Percentiles rank a stretch among this genome's conserved stretches.
Conservation (phyloP, 2,888 invertebrate species). For the Cerastis leucographa region DNA sequence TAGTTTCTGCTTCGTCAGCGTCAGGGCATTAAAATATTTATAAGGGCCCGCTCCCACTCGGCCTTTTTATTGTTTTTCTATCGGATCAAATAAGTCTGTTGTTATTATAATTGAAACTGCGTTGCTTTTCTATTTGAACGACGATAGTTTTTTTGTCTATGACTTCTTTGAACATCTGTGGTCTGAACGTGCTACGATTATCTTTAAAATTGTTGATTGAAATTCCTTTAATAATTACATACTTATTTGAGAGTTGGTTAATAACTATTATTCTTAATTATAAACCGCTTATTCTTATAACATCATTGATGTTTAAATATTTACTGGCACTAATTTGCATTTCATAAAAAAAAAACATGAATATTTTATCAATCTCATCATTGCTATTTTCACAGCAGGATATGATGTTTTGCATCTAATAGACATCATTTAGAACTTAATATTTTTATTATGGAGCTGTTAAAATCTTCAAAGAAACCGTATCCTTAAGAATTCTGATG, state of each 20-base stretch:
- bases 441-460: constrained; percentile 27
- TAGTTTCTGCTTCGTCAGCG: constrained; percentile 76
- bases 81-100: constrained; percentile 52
- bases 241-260: constrained; percentile 1
- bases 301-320: constrained; percentile 1
- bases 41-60: constrained; percentile 67
- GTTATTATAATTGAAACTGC: constrained; percentile 60
- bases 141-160: neutral
- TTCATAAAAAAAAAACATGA: constrained; percentile 18
- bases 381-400: constrained; percentile 52
- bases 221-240: constrained; percentile 4
- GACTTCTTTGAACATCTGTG: constrained; percentile 27
- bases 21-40: constrained; percentile 82
- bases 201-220: constrained; percentile 9
- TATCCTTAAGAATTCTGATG: constrained; percentile 2
- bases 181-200: constrained; percentile 20
- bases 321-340: constrained; percentile 35
- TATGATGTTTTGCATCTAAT: constrained; percentile 42
- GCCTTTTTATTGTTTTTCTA: constrained; percentile 62
- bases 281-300: constrained; percentile 1
- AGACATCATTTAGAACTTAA: constrained; percentile 33
- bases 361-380: constrained; percentile 47
- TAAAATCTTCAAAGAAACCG: constrained; percentile 39
- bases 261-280: constrained; percentile 22
- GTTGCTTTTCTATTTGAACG: constrained; percentile 52